Evolutionary conservation across 2,888 invertebrate genomes (phyloP).

Genomic region (Nasonia oneida): DNA sequence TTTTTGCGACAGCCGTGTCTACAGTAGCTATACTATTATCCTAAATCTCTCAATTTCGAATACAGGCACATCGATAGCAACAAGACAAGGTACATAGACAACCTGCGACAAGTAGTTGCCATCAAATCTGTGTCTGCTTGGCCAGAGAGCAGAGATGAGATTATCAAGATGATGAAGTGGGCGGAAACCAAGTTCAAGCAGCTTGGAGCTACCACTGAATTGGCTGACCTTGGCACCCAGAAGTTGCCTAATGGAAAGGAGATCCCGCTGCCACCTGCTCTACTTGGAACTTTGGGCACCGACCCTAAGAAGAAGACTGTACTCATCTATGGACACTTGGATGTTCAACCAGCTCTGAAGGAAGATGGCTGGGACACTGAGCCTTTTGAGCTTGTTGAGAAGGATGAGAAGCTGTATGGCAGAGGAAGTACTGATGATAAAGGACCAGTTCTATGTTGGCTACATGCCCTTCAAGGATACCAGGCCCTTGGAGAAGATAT

Average conservation of each 20-base stretch:
- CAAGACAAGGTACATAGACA: slow-evolving; percentile 87
- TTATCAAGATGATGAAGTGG: slow-evolving; percentile 93
- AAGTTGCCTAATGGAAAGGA: slow-evolving; percentile 85
- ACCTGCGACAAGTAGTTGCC: slow-evolving; percentile 91
- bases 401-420: slow-evolving; percentile 93
- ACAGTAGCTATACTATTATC: too few species aligned
- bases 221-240: slow-evolving; percentile 89
- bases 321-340: slow-evolving; percentile 97
- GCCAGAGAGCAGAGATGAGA: slow-evolving; percentile 89
- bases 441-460: slow-evolving; percentile 96
- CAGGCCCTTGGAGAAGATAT: slow-evolving; percentile 86
- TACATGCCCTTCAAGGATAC: slow-evolving; percentile 95
- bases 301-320: slow-evolving; percentile 95
- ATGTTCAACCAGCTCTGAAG: slow-evolving; percentile 96
- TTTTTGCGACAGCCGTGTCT: too few species aligned
- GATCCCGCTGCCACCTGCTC: slow-evolving; percentile 91
- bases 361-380: slow-evolving; percentile 98
- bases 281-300: slow-evolving; percentile 88
- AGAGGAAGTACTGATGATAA: slow-evolving; percentile 97
- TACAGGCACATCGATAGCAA: slow-evolving; percentile 85
- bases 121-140: slow-evolving; percentile 98
- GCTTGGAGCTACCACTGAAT: slow-evolving; percentile 86
- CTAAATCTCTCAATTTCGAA: not conserved
- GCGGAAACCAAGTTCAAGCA: slow-evolving; percentile 84
- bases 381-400: slow-evolving; percentile 94